Conservation (phyloP, 35 echinoderm and acorn worm genomes). For the Apostichopus californicus region DNA sequence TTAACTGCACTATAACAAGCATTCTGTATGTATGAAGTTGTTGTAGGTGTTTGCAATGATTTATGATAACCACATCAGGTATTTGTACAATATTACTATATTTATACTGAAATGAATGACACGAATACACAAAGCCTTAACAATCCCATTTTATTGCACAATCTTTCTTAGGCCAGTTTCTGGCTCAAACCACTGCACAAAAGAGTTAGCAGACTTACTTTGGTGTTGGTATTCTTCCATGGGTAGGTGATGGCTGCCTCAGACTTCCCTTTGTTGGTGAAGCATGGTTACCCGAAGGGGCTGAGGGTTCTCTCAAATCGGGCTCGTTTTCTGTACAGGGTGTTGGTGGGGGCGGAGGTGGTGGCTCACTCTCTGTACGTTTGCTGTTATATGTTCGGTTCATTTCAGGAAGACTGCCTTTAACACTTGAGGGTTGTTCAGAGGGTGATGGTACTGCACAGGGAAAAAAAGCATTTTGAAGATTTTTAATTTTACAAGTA, state of each 20-base stretch:
- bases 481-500: too few relatives aligned
- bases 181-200: too few relatives aligned
- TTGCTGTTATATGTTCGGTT: constrained; percentile 9
- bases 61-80: too few relatives aligned
- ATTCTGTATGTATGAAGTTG: too few relatives aligned
- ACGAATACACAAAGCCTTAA: too few relatives aligned
- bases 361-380: constrained; percentile 23
- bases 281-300: neutral
- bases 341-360: constrained; percentile 15
- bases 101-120: too few relatives aligned
- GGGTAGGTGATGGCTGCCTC: constrained; percentile 15
- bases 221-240: constrained; percentile 42
- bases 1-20: too few relatives aligned
- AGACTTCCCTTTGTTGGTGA: neutral
- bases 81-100: too few relatives aligned
- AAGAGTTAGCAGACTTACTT: neutral
- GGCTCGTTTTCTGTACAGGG: constrained; percentile 43
- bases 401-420: constrained; percentile 32
- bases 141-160: too few relatives aligned
- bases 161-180: too few relatives aligned
- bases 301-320: neutral
- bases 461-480: neutral
- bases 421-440: constrained; percentile 4
- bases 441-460: neutral
- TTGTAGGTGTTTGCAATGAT: too few relatives aligned